These are phyloP conservation scores for Aleiodes alternator DNA, from an alignment of 2,888 invertebrate genomes.

Conservation along the genomic window DNA sequence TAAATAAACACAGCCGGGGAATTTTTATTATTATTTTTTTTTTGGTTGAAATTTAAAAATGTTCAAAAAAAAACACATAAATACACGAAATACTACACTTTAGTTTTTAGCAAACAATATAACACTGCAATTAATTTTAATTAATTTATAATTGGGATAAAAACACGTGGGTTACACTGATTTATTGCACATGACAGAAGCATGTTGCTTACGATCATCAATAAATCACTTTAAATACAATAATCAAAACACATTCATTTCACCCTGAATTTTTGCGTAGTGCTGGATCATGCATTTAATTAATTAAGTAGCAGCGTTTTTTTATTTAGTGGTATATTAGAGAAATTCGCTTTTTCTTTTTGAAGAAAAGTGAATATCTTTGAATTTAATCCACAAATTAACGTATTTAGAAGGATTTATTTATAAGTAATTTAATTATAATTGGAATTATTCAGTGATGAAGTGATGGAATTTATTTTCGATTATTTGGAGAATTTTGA, in stretches of 20 bases:
- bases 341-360: neutral
- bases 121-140: conserved; percentile 9
- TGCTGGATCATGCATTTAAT: conserved; percentile 31
- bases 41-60: neutral
- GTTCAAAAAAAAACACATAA: neutral
- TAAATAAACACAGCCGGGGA: conserved; percentile 9
- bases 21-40: neutral
- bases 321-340: neutral
- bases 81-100: conserved; percentile 27
- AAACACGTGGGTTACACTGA: conserved; percentile 19
- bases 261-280: conserved; percentile 42
- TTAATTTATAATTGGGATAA: neutral
- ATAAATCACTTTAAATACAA: neutral
- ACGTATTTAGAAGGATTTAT: too few relatives aligned
- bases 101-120: conserved; percentile 22
- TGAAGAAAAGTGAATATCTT: too few relatives aligned
- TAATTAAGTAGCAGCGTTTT: neutral
- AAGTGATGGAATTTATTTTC: too few relatives aligned
- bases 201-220: conserved; percentile 53
- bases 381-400: too few relatives aligned
- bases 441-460: too few relatives aligned
- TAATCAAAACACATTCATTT: conserved; percentile 21
- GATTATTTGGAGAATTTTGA: too few relatives aligned
- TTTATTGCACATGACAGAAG: conserved; percentile 51
- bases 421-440: too few relatives aligned